A percentile compares a stretch with the other conserved stretches of the same genome.
Conservation (phyloP, 2,113 vertebrate genomes). For the Protobothrops mucrosquamatus region DNA sequence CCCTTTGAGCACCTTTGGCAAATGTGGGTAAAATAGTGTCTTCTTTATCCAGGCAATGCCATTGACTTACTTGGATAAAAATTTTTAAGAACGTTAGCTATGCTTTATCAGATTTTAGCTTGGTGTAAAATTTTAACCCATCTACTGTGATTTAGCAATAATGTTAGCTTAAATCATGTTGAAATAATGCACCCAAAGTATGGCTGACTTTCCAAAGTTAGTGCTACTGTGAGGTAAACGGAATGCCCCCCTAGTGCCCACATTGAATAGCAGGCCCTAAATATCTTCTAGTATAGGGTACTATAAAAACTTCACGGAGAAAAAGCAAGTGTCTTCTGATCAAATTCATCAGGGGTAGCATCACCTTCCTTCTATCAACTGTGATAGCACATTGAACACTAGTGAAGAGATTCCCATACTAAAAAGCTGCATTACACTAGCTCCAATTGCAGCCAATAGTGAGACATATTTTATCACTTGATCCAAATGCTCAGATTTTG, state of each 20-base stretch:
- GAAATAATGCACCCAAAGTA: not conserved
- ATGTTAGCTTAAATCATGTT: not conserved
- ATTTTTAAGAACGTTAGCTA: not conserved
- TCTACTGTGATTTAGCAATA: not conserved
- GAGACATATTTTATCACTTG: not conserved
- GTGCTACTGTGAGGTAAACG: not conserved
- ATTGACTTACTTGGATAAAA: not conserved
- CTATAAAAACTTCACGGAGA: not conserved
- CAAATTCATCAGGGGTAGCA: not conserved
- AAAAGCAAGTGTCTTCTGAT: not conserved
- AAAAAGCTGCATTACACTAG: not conserved
- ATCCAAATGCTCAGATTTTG: not conserved
- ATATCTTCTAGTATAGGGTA: not conserved
- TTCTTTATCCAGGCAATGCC: not conserved
- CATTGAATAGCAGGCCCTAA: not conserved
- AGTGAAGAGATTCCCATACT: not conserved
- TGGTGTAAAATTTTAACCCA: not conserved
- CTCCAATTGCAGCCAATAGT: not conserved
- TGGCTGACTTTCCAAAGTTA: not conserved
- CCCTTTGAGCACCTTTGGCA: not conserved
- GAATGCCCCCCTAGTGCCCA: not conserved
- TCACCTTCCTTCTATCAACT: not conserved
- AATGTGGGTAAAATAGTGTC: not conserved
- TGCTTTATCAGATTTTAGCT: not conserved
- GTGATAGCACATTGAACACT: not conserved